These are phyloP conservation scores for Drosophila takahashii DNA, from an alignment of 1,140 invertebrate species.

Conservation along the genomic window DNA sequence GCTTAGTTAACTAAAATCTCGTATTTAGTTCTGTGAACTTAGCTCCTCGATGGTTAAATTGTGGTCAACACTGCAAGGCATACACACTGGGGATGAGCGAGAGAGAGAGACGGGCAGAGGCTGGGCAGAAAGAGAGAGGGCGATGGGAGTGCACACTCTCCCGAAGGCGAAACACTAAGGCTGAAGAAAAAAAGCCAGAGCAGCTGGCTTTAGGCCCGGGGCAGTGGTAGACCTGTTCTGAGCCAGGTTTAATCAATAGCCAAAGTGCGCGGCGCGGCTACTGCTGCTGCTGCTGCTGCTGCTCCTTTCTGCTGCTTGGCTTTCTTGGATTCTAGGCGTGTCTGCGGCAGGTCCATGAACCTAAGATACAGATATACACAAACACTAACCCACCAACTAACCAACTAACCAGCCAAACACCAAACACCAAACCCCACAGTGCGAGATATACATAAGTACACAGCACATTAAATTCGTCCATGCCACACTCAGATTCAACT, in stretches of 20 bases:
- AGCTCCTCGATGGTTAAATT: background rate
- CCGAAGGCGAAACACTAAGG: constrained; percentile 28
- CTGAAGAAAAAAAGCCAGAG: constrained; percentile 11
- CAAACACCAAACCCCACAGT: background rate
- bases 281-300: constrained; percentile 34
- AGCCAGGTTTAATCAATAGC: constrained; percentile 79
- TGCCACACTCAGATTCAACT: constrained; percentile 40
- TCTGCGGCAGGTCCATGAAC: constrained; percentile 79
- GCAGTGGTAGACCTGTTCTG: constrained; percentile 74
- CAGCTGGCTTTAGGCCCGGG: constrained; percentile 24
- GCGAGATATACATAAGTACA: constrained; percentile 14
- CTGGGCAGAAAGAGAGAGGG: constrained; percentile 21
- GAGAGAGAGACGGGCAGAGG: constrained; percentile 9
- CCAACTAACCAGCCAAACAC: no score
- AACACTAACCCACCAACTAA: background rate
- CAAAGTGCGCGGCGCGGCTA: constrained; percentile 38
- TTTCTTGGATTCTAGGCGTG: constrained; percentile 77
- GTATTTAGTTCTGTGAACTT: background rate
- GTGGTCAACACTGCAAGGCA: constrained; percentile 50
- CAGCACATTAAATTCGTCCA: constrained; percentile 50
- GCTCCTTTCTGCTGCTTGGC: constrained; percentile 40
- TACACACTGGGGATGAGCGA: constrained; percentile 46
- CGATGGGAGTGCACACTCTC: constrained; percentile 42
- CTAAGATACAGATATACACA: constrained; percentile 52
- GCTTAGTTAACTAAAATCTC: background rate